Evolutionary conservation across 2,797 vertebrate species (phyloP), one percentile per base, ranked within the genome.

Genomic region (Poecilia gillii): DNA sequence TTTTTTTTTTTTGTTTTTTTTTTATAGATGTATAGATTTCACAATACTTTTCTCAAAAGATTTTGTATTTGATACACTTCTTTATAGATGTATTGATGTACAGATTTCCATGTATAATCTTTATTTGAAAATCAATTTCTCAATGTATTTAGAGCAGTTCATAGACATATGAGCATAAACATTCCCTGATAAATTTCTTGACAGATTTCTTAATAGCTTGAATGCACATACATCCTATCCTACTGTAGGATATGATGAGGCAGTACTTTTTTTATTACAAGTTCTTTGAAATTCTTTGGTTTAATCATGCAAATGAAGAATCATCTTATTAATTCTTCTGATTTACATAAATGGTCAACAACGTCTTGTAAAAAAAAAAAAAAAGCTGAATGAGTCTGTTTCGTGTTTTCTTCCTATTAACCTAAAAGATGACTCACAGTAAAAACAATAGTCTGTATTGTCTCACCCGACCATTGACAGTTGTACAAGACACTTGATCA

Each of bases 401-500:
- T 43, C 23, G n/a, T 43, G 66, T 70, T 70, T 70, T 70, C 66
- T 43, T 43, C 39, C 66, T 6, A 43, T 70, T 43, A 70, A 25
- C 39, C 12, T 70, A 43, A 70, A 41, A 43, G 9, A 70, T 43
- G 39, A 43, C 39, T 45, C 9, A 5, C 18, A 45, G 39, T 45
- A 20, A 31, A 31, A 43, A n/a, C 39, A 9, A 25, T 57, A 31
- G 51, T n/a, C 13, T 45, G 53, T 45, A 75, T 43, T 45, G 36
- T 59, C 25, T 28, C 39, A 43, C 28, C 73, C 76, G 31, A 74
- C 13, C 72, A 80, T 83, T 66, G 81, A 71, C 77, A 77, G 76
- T 83, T 85, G 77, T 75, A 80, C 82, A 45, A 74, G 73, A 86
- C 16, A 28, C 66, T 62, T 76, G 53, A 47, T 84, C 78, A 87